Conservation (phyloP, 2,113 vertebrate genomes). For the Miniopterus natalensis region DNA sequence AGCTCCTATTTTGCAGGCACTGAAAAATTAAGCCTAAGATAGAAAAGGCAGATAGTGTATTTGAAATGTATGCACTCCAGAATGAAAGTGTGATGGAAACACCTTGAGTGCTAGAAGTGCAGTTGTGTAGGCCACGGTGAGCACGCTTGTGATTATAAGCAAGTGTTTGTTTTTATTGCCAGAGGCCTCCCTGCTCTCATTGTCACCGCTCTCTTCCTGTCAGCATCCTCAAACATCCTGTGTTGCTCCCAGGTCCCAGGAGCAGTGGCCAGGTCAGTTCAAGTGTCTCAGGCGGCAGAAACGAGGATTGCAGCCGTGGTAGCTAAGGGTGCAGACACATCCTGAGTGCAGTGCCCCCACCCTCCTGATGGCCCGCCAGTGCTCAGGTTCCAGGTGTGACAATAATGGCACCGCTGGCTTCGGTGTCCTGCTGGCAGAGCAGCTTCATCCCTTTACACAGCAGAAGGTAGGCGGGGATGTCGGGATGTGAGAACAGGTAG, state of each 20-base stretch:
- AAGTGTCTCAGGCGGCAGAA: slow-evolving; percentile 1
- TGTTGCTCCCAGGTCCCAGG: not conserved
- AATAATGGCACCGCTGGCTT: slow-evolving; percentile 19
- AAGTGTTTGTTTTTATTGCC: not conserved
- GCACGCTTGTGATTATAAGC: not conserved
- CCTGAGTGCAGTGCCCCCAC: not conserved
- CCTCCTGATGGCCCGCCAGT: not conserved
- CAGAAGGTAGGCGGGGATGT: not conserved
- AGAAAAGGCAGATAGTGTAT: not conserved
- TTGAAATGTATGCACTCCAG: not conserved
- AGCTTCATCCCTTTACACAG: not conserved
- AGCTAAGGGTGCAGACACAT: not conserved
- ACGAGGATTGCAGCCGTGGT: not conserved
- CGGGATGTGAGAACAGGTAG: not conserved
- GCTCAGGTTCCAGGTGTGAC: not conserved
- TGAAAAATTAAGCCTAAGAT: not conserved
- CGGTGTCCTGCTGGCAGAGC: not conserved
- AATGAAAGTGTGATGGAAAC: not conserved
- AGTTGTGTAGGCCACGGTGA: not conserved
- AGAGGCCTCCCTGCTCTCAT: not conserved
- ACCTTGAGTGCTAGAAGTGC: too few species aligned
- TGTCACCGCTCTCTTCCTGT: not conserved
- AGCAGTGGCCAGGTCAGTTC: not conserved
- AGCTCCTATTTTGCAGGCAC: not conserved
- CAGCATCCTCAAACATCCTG: not conserved